Evolutionary conservation across 1,140 invertebrate genomes (phyloP).

Genomic region (Aradophagus sp.): DNA sequence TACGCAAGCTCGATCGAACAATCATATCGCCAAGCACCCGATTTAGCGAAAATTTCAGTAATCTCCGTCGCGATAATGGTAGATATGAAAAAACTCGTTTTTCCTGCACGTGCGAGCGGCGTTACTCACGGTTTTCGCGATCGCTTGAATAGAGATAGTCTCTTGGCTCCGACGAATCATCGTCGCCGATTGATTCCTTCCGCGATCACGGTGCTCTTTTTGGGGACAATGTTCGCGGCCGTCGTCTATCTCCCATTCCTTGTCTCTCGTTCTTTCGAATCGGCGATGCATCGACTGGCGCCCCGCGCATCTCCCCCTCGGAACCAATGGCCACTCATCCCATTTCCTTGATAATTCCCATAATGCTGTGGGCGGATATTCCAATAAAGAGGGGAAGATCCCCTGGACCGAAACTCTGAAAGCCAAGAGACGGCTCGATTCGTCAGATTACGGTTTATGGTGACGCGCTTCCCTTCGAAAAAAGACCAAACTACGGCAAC

Average conservation of each 20-base stretch:
- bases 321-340: conserved; percentile 67
- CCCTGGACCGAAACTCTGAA: conserved; percentile 63
- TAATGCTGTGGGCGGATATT: conserved; percentile 75
- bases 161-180: conserved; percentile 36
- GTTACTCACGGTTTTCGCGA: no score
- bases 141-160: conserved; percentile 39
- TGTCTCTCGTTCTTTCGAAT: conserved; percentile 37
- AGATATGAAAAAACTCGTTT: no score
- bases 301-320: conserved; percentile 51
- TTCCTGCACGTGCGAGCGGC: no score
- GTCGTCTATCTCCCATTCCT: conserved; percentile 3
- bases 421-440: conserved; percentile 64
- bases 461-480: conserved; percentile 56
- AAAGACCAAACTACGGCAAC: conserved; percentile 53
- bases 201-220: conserved; percentile 19
- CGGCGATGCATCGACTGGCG: conserved; percentile 47
- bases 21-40: no score
- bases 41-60: no score
- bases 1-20: no score
- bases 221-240: conserved; percentile 5
- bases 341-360: conserved; percentile 74
- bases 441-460: conserved; percentile 66
- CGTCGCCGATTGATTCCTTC: conserved; percentile 52
- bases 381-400: conserved; percentile 73
- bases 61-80: no score